Conservation (phyloP, 1,140 invertebrate species). For the Steinernema feltiae region DNA sequence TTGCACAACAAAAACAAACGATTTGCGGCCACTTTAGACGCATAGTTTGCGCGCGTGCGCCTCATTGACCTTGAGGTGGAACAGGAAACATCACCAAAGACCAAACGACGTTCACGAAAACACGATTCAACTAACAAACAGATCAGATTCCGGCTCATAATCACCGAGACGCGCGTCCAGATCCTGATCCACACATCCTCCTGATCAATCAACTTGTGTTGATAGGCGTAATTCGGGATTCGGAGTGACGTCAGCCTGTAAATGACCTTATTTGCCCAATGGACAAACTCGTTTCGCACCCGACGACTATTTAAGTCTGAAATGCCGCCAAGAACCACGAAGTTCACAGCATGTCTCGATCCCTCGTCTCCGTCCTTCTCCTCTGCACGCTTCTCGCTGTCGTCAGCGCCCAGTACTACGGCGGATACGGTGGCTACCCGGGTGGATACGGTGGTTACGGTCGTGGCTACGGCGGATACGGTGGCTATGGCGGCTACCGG, state of each 20-base stretch:
- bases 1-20: no score
- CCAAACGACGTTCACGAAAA: no score
- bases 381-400: not conserved
- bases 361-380: not conserved
- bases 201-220: not conserved
- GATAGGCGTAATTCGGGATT: not conserved
- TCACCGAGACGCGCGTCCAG: no score
- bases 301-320: not conserved
- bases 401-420: not conserved
- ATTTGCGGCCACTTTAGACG: no score
- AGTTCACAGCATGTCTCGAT: not conserved
- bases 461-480: not conserved
- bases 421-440: not conserved
- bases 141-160: not conserved
- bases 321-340: no score
- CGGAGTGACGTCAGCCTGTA: not conserved
- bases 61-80: no score
- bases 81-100: no score
- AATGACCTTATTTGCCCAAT: not conserved
- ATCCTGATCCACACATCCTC: not conserved
- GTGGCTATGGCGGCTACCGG: not conserved
- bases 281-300: not conserved
- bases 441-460: not conserved
- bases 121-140: not conserved
- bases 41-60: no score